A percentile compares a stretch with the other conserved stretches of the same genome.
Conservation (phyloP, 2,888 invertebrate species). For the Drosophila infuscata region DNA sequence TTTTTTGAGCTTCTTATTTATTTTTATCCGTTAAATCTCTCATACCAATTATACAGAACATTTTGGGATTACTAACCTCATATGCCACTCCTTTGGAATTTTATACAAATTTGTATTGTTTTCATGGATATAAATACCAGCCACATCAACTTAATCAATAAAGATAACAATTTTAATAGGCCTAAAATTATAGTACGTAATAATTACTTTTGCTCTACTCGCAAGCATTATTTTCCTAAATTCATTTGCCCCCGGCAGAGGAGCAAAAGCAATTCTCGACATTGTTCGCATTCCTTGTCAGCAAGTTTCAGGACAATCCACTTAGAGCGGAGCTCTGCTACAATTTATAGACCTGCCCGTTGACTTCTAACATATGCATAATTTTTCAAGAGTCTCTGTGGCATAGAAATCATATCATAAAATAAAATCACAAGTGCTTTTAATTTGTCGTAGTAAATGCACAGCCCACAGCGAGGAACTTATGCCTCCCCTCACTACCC, state of each 20-base stretch:
- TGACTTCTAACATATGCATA: conserved; percentile 79
- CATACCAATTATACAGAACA: background rate
- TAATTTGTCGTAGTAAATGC: conserved; percentile 73
- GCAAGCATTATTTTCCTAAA: background rate
- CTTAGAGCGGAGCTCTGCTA: conserved; percentile 35
- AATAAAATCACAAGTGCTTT: conserved; percentile 79
- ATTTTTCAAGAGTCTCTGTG: conserved; percentile 69
- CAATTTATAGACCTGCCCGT: conserved; percentile 73
- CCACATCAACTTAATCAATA: background rate
- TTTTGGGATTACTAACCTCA: background rate
- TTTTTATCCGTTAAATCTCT: background rate
- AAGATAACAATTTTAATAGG: background rate
- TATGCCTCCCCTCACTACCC: background rate
- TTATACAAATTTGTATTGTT: background rate
- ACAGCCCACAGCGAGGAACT: conserved; percentile 32
- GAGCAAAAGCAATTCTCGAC: conserved; percentile 40
- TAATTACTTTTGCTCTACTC: conserved; percentile 1
- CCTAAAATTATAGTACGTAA: background rate
- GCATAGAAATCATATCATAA: conserved; percentile 71
- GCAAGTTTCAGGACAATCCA: conserved; percentile 40
- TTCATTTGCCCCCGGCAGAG: background rate
- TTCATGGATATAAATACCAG: background rate
- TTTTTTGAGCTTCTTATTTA: background rate
- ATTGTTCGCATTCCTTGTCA: conserved; percentile 48
- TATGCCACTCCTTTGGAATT: background rate